Base-by-base conservation (phyloP, 2,113 vertebrate genomes). In the Campylomormyrus numenius region DNA sequence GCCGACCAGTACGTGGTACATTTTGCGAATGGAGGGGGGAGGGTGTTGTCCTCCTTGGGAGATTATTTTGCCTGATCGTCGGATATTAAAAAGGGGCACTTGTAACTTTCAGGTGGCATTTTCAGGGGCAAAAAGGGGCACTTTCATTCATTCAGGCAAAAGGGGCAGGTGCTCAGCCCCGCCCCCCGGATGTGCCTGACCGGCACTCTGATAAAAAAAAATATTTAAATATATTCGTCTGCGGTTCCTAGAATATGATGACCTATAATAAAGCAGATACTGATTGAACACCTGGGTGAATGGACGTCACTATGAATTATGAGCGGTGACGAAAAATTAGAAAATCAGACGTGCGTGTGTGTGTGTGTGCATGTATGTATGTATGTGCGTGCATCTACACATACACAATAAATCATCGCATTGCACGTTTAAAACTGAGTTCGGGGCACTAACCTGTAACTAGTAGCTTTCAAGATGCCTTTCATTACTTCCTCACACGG, bases 381-480 rank as follows among this genome's bases (percentile, higher is more conserved):
- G 0, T 24, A 5, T 58, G 21, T 24, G 0, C 0, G 21, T 58
- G 1, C 10, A 50, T 50, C 13, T 62, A 8, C 24, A 62, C 50
- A 62, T 27, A 62, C 24, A 62, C 24, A 70, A 66, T 27, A 66
- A 70, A 70, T 31, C 3, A 70, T 70, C 9, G 62, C n/a, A 70
- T 70, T 70, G n/a, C n/a, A 70, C n/a, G n/a, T 27, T 27, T 27
- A 27, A 66, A 10, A 27, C n/a, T 66, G 58, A 77, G 70, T 39
- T 46, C 70, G 35, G 48, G 42, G 15, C 52, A 85, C 89, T 46
- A 58, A 96, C 96, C 95, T 95, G 94, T 93, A 93, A 15, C 90
- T 95, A 3, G 94, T 90, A 15, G 94, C 91, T 91, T 92, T 96
- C 48, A 96, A 91, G 91, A 96, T 96, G 24, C 96, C 91, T 91